Base-by-base conservation (phyloP, 2,797 vertebrate genomes). In the Cuniculus paca region DNA sequence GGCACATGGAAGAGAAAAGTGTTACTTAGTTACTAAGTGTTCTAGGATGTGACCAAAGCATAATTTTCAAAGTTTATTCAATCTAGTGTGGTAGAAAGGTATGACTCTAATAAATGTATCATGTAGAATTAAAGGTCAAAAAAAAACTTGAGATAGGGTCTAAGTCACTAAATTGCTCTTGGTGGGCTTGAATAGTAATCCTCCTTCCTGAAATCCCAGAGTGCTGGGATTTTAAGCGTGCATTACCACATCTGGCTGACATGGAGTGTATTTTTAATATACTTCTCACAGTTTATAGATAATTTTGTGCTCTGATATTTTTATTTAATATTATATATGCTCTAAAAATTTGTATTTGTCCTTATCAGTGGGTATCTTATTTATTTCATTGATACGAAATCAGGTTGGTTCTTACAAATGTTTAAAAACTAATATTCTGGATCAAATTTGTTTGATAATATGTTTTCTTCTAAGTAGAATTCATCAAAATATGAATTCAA, bases 11-110 rank as follows among this genome's bases (percentile, higher is more conserved):
- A 39, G 74, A 50, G 48, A 84, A 72, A 89, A 52, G 1, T 36
- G 50, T 58, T 58, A 80, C n/a, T n/a, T n/a, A 42, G 58, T n/a
- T 50, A 61, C 36, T 56, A 31, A 10, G 28, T 42, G 17, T 79
- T 45, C 70, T 63, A 93, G 45, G 78, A 78, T 72, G 48, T 94
- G 77, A 95, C 63, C 79, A 82, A 96, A 65, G 48, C 1, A 1
- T 77, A 74, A 52, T 97, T 94, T 24, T 78, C 60, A 92, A 91
- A 80, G 61, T 97, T 97, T 94, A 96, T 97, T 98, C 93, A 98
- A 88, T 97, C 80, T 91, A 97, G 83, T 96, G 96, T 93, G 95
- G 54, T 91, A 96, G 77, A 95, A 94, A 96, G 56, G 92, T 74
- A 91, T 92, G 96, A 56, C 60, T 97, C 56, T 56, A 97, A 54